A percentile compares a stretch with the other conserved stretches of the same genome.
These are phyloP conservation scores for Pseudomugil gertrudae DNA, from an alignment of 2,797 vertebrate species.

Conservation along the genomic window DNA sequence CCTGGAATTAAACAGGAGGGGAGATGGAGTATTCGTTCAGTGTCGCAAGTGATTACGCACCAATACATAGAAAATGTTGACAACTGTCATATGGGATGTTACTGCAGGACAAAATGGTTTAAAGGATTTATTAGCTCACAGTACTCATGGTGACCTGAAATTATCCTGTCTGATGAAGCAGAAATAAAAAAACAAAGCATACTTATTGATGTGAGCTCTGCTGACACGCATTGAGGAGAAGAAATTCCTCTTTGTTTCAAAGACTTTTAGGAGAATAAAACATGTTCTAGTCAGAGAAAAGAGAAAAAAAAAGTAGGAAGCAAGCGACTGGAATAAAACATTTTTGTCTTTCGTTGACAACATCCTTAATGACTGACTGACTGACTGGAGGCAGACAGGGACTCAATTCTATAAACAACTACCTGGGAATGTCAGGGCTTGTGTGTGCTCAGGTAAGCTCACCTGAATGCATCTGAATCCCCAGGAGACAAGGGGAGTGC, in stretches of 20 bases:
- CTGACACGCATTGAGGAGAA: slow-evolving; percentile 12
- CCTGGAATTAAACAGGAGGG: slow-evolving; percentile 61
- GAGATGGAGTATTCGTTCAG: slow-evolving; percentile 51
- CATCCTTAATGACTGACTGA: slow-evolving; percentile 69
- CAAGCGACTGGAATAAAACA: slow-evolving; percentile 53
- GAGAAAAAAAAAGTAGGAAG: background rate
- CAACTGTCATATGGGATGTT: slow-evolving; percentile 34
- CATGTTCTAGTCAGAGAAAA: slow-evolving; percentile 24
- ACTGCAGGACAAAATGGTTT: slow-evolving; percentile 30
- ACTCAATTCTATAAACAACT: slow-evolving; percentile 67
- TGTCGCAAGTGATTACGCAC: slow-evolving; percentile 61
- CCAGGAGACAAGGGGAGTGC: slow-evolving; percentile 47
- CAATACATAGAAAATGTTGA: slow-evolving; percentile 40
- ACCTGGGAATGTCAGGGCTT: slow-evolving; percentile 57
- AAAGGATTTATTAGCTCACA: slow-evolving; percentile 34
- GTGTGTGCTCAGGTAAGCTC: slow-evolving; percentile 74
- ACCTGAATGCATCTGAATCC: slow-evolving; percentile 68
- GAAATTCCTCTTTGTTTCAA: slow-evolving; percentile 27
- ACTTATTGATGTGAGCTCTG: slow-evolving; percentile 12
- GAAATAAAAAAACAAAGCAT: slow-evolving; percentile 58
- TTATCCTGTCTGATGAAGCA: slow-evolving; percentile 47
- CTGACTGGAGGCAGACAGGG: slow-evolving; percentile 59
- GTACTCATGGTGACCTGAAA: slow-evolving; percentile 36
- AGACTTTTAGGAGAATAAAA: slow-evolving; percentile 24
- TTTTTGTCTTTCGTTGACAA: slow-evolving; percentile 63